Evolutionary conservation across 1,140 invertebrate genomes (phyloP).

Genomic region (Lineus longissimus): DNA sequence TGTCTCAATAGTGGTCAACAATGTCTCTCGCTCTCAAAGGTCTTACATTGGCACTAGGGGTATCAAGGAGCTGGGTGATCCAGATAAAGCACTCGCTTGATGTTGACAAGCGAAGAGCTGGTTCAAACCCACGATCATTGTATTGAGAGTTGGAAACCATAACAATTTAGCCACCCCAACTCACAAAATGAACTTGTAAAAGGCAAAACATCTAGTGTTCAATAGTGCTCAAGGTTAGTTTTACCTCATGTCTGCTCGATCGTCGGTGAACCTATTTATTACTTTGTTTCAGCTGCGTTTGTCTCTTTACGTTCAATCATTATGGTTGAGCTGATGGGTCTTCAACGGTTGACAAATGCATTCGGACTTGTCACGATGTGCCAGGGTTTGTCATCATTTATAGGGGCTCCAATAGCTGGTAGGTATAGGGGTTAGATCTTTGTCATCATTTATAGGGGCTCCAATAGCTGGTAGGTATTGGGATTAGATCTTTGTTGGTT

Average conservation of each 20-base stretch:
- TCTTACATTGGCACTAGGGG: too few species aligned
- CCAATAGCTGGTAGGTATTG: conserved; percentile 75
- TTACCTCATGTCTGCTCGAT: neutral
- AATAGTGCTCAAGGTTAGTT: neutral
- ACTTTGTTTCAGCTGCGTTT: conserved; percentile 54
- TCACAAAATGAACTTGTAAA: conserved; percentile 23
- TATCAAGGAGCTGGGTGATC: too few species aligned
- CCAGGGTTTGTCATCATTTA: conserved; percentile 82
- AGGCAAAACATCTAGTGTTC: conserved; percentile 3
- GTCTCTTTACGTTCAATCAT: conserved; percentile 92
- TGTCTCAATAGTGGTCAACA: too few species aligned
- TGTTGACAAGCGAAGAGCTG: too few species aligned
- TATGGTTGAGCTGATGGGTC: conserved; percentile 83
- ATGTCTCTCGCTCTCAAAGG: too few species aligned
- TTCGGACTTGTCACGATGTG: conserved; percentile 90
- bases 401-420: conserved; percentile 85
- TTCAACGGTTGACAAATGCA: conserved; percentile 88
- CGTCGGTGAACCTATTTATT: too few species aligned
- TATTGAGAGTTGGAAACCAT: too few species aligned
- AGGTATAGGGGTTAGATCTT: conserved; percentile 25
- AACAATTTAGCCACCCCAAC: too few species aligned
- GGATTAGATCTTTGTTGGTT: conserved; percentile 38
- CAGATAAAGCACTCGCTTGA: too few species aligned
- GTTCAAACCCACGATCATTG: too few species aligned
- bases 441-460: conserved; percentile 67